Evolutionary conservation across 2,797 vertebrate species (phyloP), one percentile per base, ranked within the genome.

Genomic region (Anguilla anguilla): DNA sequence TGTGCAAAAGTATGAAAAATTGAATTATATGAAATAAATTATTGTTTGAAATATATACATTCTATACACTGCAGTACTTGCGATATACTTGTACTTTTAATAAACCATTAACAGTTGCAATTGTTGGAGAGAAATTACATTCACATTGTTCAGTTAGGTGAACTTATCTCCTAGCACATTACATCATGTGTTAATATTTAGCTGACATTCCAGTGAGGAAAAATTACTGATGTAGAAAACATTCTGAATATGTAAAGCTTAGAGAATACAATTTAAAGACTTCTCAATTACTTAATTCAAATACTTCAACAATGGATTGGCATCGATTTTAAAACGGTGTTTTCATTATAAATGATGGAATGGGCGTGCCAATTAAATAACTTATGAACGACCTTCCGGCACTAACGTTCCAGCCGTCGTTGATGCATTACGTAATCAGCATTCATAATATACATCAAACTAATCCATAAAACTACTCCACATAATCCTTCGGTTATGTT

Each of bases 331-430:
- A 25, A 82, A 82, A 39, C 4, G 10, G 51, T 51, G 35, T 51
- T 82, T 82, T 25, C 25, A 82, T 82, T n/a, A 82, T 49, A 22
- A 49, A 82, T 82, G 7, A 82, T 25, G 19, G n/a, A 82, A 82
- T 25, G 46, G 77, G 17, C 35, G 39, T 43, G 19, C 7, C 77
- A 3, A 17, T 81, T 19, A 46, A 43, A 46, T 43, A 35, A 1
- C 17, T 81, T 81, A 81, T 43, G 17, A 43, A 46, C 15, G 35
- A 1, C 19, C 11, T 43, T 43, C 10, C 17, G 22, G 10, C 67
- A 9, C 67, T 28, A 69, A 69, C 39, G 39, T 46, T 19, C 5
- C 39, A 79, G 22, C 10, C 46, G 1, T 51, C 79, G n/a, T 51
- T 82, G 28, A n/a, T 13, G 25, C 43, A 51, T 81, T 82, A 51